Conservation (phyloP, 2,797 vertebrate genomes). For the Rhabdophis nuchalis region DNA sequence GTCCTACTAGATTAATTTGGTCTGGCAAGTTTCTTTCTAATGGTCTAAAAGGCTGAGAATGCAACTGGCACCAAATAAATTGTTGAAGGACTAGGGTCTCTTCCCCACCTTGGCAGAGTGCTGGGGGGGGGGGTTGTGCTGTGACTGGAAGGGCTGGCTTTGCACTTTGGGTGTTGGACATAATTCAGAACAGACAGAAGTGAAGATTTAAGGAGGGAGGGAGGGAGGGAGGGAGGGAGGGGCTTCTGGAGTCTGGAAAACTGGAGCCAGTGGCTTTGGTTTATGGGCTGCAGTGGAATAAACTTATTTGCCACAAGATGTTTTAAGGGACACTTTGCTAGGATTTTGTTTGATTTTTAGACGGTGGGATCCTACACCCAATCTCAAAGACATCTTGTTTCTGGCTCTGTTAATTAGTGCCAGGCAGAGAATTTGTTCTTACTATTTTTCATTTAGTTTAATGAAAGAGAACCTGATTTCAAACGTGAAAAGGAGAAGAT, state of each 20-base stretch:
- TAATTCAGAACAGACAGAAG: fast-evolving
- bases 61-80: background rate
- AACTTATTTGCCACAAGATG: background rate
- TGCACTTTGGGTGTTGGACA: background rate
- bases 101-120: fast-evolving
- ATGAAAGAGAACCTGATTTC: background rate
- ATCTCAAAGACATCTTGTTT: background rate
- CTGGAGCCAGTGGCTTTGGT: background rate
- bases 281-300: background rate
- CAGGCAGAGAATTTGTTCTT: background rate
- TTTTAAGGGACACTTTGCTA: background rate
- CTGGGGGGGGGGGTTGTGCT: background rate
- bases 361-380: background rate
- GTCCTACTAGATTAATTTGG: background rate
- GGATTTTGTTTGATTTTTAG: background rate
- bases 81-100: fast-evolving
- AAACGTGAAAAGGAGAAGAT: background rate
- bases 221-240: background rate
- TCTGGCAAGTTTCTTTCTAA: background rate
- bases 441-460: background rate
- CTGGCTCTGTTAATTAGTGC: background rate
- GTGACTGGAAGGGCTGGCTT: background rate
- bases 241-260: background rate
- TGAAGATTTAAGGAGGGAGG: background rate
- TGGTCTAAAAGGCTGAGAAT: background rate